Conservation (phyloP, 2,113 vertebrate genomes). For the Seriola aureovittata region DNA sequence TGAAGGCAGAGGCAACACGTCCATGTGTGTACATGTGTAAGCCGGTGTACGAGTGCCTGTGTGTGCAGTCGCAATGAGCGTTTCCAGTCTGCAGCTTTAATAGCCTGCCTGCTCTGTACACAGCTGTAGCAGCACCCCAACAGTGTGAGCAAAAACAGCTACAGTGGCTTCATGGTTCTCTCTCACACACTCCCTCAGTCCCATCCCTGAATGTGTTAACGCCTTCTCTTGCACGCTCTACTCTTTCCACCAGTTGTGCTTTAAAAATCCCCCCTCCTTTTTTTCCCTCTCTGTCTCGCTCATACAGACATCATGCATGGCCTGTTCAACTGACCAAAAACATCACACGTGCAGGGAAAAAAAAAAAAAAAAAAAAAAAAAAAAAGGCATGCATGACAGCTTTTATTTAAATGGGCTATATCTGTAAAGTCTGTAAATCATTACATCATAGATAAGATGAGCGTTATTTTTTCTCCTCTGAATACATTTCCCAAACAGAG, state of each 20-base stretch:
- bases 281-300: conserved; percentile 20
- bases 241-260: conserved; percentile 25
- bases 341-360: conserved; percentile 21
- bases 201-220: conserved; percentile 29
- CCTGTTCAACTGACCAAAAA: conserved; percentile 18
- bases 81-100: conserved; percentile 63
- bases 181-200: conserved; percentile 2
- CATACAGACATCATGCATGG: conserved; percentile 20
- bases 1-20: conserved; percentile 37
- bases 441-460: conserved; percentile 48
- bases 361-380: background rate
- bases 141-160: conserved; percentile 33
- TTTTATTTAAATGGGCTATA: conserved; percentile 37
- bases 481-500: conserved; percentile 9
- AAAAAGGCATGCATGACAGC: conserved; percentile 20
- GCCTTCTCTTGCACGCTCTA: conserved; percentile 26
- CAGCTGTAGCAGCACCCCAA: conserved; percentile 37
- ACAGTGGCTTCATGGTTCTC: conserved; percentile 32
- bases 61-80: conserved; percentile 30
- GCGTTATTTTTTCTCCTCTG: background rate
- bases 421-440: conserved; percentile 51
- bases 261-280: conserved; percentile 10
- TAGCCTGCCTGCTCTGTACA: conserved; percentile 32
- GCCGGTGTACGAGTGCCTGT: conserved; percentile 8
- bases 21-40: conserved; percentile 4